Base-by-base conservation (phyloP, 1,140 invertebrate genomes). In the Phocides pigmalion region DNA sequence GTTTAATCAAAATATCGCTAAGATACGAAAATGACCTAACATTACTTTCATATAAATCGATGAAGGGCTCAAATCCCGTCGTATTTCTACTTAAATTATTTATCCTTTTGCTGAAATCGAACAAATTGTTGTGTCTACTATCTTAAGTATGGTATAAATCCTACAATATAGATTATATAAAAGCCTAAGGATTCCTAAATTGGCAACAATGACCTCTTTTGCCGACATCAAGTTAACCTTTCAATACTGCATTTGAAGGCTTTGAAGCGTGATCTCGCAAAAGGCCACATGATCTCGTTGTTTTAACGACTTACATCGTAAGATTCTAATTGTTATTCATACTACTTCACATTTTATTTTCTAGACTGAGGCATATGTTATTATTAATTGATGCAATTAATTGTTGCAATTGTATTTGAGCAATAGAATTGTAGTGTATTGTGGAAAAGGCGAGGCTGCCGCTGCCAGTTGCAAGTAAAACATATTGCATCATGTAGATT, bases 381-480 rank as follows among this genome's bases (percentile, higher is more conserved):
- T 19, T 22, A n/a, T 15, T 46, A 44, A 64, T 61, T 62, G 59
- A 61, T 72, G n/a, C n/a, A n/a, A n/a, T n/a, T n/a, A 17, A 70
- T 47, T 76, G 70, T 70, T 54, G 74, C 65, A 72, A 78, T 69
- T 56, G 50, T 47, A 62, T 70, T 75, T 79, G 53, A 66, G 70
- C 64, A 81, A 78, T 42, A 51, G 44, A 61, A 50, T 64, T 58
- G 54, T 58, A 71, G 54, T 66, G 62, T 73, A 63, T 74, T 73
- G 70, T 62, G 72, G 76, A 77, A 76, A 68, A 70, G 66, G 61
- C 67, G 62, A 75, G 58, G 62, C 59, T 50, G 12, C 46, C 46
- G 69, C 61, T 62, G 66, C 66, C 66, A 72, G 73, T 62, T 74
- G 68, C 68, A 64, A 49, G 64, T 39, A 64, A 56, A 65, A 32